Evolutionary conservation across 2,888 invertebrate genomes (phyloP), one percentile per base, ranked within the genome.

Genomic region (Smittia sp.): DNA sequence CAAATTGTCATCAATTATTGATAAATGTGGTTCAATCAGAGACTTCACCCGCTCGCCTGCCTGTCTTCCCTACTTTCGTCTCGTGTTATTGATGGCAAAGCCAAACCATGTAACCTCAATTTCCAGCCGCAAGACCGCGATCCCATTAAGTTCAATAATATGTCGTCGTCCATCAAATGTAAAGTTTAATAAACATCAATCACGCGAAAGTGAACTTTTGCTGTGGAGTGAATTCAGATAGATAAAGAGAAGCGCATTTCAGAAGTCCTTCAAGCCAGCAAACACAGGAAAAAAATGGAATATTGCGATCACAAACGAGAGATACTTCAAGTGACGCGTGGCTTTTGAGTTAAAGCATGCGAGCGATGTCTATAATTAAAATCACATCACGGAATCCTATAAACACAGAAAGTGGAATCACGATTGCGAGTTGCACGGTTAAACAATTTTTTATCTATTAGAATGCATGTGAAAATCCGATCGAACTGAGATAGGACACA

Each of bases 171-270:
- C 73, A 65, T 73, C 73, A 73, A 41, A 41, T 27, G 41, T 62
- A 63, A 73, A 65, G 52, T 65, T 73, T 73, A 73, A 73, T 73
- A 73, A 73, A 73, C 65, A 73, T 73, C 73, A 73, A 73, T 73
- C 73, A 73, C 73, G 73, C 73, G 63, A 52, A 73, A 65, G 65
- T 63, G 38, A 54, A 62, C 62, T 20, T 22, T 38, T 27, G 32
- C 38, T 72, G 25, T 24, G n/a, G 11, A 52, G 27, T 70, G 69
- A 70, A 54, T 24, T 62, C 20, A 20, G 32, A 13, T 3, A 72
- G 72, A 72, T 72, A 72, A 72, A 70, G 25, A 9, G 65, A 39
- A 58, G 68, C 15, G 13, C 2, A 9, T 32, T 32, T 18, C n/a
- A 38, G 15, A 27, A 27, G 20, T 18, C 7, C 58, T 63, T 58